Percentiles rank a stretch among this genome's conserved stretches.
Evolutionary conservation across 2,888 invertebrate species (phyloP).

Genomic region (Abrostola tripartita): DNA sequence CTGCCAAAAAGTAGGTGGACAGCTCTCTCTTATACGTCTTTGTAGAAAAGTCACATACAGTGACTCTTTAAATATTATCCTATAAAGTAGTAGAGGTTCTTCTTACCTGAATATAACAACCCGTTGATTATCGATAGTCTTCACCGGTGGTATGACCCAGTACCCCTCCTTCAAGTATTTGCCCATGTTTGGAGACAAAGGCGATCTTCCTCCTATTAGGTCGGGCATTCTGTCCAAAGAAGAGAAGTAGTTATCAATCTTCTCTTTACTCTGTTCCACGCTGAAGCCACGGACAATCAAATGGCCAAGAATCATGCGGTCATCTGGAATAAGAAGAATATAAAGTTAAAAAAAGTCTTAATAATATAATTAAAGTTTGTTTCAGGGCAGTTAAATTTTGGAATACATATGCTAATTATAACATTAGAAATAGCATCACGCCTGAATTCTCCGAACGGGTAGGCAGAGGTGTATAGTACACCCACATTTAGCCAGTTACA

Average conservation of each 20-base stretch:
- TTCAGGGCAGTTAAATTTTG: too few species aligned
- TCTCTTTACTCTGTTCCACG: conserved; percentile 59
- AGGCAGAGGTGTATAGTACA: too few species aligned
- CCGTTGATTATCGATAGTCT: conserved; percentile 47
- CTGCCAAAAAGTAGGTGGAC: too few species aligned
- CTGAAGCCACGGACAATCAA: conserved; percentile 58
- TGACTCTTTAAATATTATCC: too few species aligned
- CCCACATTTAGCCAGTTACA: too few species aligned
- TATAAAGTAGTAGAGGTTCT: background rate
- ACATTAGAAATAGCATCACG: too few species aligned
- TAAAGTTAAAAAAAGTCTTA: background rate
- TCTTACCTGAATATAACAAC: conserved; percentile 41
- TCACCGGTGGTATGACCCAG: conserved; percentile 40
- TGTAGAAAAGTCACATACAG: too few species aligned
- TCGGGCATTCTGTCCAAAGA: conserved; percentile 56
- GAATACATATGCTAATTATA: too few species aligned
- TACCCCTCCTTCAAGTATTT: conserved; percentile 42
- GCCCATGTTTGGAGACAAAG: conserved; percentile 15
- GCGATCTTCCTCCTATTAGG: conserved; percentile 40
- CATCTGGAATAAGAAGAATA: conserved; percentile 51
- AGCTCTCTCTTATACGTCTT: too few species aligned
- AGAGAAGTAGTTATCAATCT: conserved; percentile 62
- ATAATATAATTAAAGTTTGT: background rate
- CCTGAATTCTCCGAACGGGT: too few species aligned
- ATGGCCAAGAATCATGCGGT: conserved; percentile 57